Evolutionary conservation across 2,113 vertebrate genomes (phyloP).

Genomic region (Rhinoderma darwinii): DNA sequence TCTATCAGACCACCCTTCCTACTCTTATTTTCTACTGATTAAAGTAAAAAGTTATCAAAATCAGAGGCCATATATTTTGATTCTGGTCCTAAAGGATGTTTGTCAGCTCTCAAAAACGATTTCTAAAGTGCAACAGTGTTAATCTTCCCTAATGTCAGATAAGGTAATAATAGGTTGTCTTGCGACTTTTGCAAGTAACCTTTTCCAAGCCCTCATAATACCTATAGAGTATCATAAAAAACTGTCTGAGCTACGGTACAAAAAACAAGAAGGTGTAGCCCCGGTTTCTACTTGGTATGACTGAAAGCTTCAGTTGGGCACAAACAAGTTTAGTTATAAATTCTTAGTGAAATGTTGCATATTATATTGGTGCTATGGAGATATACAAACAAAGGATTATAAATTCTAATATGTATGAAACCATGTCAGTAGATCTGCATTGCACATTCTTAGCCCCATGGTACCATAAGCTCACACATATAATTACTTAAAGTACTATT

Average conservation of each 20-base stretch:
- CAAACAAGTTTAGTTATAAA: not conserved
- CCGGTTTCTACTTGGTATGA: not conserved
- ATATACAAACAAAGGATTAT: not conserved
- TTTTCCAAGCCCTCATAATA: too few relatives aligned
- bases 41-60: too few relatives aligned
- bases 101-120: too few relatives aligned
- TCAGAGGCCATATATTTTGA: too few relatives aligned
- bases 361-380: not conserved
- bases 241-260: not conserved
- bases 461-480: not conserved
- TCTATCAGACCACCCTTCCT: too few relatives aligned
- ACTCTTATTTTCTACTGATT: too few relatives aligned
- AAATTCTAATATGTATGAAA: not conserved
- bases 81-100: too few relatives aligned
- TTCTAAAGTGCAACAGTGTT: too few relatives aligned
- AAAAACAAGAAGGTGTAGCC: not conserved
- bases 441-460: not conserved
- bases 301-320: not conserved
- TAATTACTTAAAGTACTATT: not conserved
- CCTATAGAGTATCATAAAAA: too few relatives aligned
- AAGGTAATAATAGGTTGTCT: too few relatives aligned
- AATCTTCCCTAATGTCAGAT: too few relatives aligned
- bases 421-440: not conserved
- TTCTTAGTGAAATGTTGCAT: not conserved
- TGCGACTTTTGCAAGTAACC: too few relatives aligned